Base-by-base conservation (phyloP, 2,113 vertebrate species). In the Leptodactylus fuscus region DNA sequence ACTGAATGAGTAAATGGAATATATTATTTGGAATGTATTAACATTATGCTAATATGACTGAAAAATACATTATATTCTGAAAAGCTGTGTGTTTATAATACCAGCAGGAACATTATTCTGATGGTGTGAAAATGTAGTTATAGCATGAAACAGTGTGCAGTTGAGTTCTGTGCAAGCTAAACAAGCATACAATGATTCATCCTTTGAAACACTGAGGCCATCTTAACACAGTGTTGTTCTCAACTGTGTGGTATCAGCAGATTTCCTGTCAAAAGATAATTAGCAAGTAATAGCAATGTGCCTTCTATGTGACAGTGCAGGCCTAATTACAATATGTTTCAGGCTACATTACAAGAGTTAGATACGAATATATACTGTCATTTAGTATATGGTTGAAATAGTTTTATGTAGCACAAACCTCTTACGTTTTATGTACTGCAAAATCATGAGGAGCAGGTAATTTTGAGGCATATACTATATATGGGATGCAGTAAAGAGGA, bases 231-330 rank as follows among this genome's bases (percentile, higher is more conserved):
- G 18, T 69, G 65, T 38, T 69, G 16, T 69, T 69, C 34, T 38
- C 65, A 69, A 69, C 16, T 38, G 29, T 67, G 62, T 36, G 32
- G 16, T 20, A 69, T 38, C 65, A 38, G 65, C 65, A 69, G 65
- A 69, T 36, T 69, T 69, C 5, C 16, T 69, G 65, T 69, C 16
- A 69, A 38, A 69, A 34, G 62, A 67, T 67, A 67, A 67, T 67
- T 67, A 67, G 62, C 24, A 65, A 67, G 29, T 67, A 8, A 18
- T 67, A 67, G 29, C 34, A 69, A 69, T 22, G 65, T 12, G 65
- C 34, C 65, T 69, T 36, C 65, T 38, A 38, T 69, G 65, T 69
- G 32, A 69, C 65, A 69, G 65, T 22, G 32, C 18, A 22, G 32
- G 10, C 18, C 65, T 69, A 69, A 38, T 69, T 69, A 22, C 34